A percentile compares a stretch with the other conserved stretches of the same genome.
Conservation (phyloP, 2,888 invertebrate genomes). For the Temnothorax ravouxi region DNA sequence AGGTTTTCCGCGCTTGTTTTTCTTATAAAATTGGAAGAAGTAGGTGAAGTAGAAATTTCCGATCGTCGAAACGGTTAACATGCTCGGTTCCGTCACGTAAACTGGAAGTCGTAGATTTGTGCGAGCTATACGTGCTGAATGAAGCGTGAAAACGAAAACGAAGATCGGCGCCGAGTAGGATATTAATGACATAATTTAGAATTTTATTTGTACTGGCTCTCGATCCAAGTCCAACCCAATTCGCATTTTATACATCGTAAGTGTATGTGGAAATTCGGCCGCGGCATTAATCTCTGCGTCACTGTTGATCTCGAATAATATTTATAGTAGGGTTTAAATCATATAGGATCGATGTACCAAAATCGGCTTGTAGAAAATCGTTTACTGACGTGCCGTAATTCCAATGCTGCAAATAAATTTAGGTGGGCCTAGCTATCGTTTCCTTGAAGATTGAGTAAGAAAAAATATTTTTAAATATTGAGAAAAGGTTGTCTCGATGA, state of each 20-base stretch:
- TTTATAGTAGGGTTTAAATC: not conserved
- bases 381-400: not conserved
- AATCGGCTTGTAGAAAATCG: not conserved
- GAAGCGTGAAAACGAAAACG: conserved; percentile 33
- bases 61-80: conserved; percentile 43
- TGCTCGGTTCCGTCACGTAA: conserved; percentile 21
- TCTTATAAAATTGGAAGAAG: conserved; percentile 60
- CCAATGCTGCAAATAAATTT: not conserved
- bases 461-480: not conserved
- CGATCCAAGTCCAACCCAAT: conserved; percentile 4
- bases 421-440: not conserved
- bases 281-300: conserved; percentile 16
- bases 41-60: conserved; percentile 48
- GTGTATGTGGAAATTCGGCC: not conserved
- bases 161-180: not conserved
- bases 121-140: conserved; percentile 38
- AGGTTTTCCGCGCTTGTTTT: conserved; percentile 23
- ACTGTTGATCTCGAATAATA: not conserved
- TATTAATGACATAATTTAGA: conserved; percentile 21
- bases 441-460: not conserved
- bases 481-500: not conserved
- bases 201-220: conserved; percentile 37
- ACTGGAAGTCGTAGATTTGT: conserved; percentile 54
- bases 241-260: conserved; percentile 6
- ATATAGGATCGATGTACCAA: conserved; percentile 21